A percentile compares a stretch with the other conserved stretches of the same genome.
These are phyloP conservation scores for Zapornia atra DNA, from an alignment of 2,113 vertebrate species.

Conservation along the genomic window DNA sequence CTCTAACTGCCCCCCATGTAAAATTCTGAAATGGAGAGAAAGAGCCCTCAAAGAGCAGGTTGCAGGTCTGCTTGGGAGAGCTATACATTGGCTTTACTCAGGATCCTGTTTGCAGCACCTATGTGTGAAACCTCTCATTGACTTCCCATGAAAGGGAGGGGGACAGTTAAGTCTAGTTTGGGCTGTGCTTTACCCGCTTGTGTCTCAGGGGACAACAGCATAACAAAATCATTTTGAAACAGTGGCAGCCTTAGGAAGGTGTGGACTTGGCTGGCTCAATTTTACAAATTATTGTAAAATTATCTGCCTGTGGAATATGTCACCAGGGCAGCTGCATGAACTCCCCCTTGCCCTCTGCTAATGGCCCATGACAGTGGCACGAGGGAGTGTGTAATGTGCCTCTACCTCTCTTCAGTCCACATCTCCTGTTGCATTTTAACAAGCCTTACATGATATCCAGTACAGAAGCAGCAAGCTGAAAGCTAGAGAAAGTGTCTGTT, in stretches of 20 bases:
- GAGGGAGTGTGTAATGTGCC: too few relatives aligned
- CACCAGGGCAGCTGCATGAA: not conserved
- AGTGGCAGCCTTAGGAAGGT: not conserved
- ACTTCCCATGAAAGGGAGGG: not conserved
- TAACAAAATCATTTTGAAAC: not conserved
- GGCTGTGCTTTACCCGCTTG: not conserved
- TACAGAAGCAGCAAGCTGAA: not conserved
- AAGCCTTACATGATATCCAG: not conserved
- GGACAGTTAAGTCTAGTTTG: not conserved
- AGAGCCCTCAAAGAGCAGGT: not conserved
- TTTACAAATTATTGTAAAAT: not conserved
- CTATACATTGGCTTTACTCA: not conserved
- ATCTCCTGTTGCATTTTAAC: not conserved
- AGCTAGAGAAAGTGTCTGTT: not conserved
- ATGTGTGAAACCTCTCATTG: not conserved
- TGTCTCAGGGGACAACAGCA: fast-evolving
- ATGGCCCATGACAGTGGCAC: fast-evolving
- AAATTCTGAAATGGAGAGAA: not conserved
- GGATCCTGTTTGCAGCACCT: not conserved
- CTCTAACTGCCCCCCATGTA: not conserved
- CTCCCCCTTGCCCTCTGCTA: not conserved
- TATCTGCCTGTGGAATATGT: not conserved
- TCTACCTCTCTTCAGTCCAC: fast-evolving
- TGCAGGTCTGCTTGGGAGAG: not conserved
- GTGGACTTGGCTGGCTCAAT: not conserved